These are phyloP conservation scores for Sinosuthora webbiana DNA, from an alignment of 2,113 vertebrate species.

Conservation along the genomic window DNA sequence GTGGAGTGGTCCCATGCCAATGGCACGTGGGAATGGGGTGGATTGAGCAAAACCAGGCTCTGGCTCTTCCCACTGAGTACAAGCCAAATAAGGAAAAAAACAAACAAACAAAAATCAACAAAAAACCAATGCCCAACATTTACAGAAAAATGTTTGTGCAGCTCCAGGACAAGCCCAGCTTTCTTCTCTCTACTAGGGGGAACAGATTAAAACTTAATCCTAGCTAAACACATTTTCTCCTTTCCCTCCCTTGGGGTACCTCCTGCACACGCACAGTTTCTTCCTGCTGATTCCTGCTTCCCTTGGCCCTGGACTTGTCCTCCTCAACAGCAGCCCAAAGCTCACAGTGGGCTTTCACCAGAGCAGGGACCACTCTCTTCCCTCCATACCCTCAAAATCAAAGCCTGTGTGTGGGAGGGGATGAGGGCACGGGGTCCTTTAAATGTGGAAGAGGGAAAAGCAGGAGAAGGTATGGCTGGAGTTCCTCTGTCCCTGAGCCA, in stretches of 20 bases:
- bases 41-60: background rate
- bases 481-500: background rate
- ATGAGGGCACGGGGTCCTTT: rapidly evolving
- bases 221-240: conserved; percentile 22
- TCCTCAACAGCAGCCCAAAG: rapidly evolving
- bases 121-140: background rate
- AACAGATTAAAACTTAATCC: conserved; percentile 31
- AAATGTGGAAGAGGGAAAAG: background rate
- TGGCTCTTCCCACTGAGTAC: rapidly evolving
- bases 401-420: background rate
- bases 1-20: rapidly evolving
- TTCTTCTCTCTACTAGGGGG: background rate
- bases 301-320: background rate
- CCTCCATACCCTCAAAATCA: background rate
- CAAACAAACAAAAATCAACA: background rate
- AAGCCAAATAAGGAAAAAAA: background rate
- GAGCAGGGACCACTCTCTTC: background rate
- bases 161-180: background rate
- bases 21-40: rapidly evolving
- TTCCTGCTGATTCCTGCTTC: background rate
- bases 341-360: background rate
- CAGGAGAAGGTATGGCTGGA: background rate
- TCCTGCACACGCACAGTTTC: background rate
- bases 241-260: background rate
- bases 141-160: background rate